Evolutionary conservation across 2,113 vertebrate species (phyloP), one percentile per base, ranked within the genome.

Genomic region (Lates calcarifer): DNA sequence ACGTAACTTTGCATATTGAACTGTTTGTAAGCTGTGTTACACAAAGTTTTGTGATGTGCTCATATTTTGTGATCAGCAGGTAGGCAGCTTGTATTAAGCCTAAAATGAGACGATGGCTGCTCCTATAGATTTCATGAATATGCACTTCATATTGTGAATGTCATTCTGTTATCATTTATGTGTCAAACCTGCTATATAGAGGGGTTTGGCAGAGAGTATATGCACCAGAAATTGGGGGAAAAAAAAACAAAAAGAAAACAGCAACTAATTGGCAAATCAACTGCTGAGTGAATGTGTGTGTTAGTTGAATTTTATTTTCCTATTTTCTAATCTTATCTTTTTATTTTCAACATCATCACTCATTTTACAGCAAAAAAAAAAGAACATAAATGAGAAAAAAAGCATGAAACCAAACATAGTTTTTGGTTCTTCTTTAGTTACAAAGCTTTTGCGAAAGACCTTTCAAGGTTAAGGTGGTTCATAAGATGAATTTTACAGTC

Each of bases 1-100:
- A 79, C 45, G 22, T 58, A 45, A 47, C 18, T 66, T 31, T 66
- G 53, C 41, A 57, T 35, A 35, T 56, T 29, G 28, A 58, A 66
- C 41, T n/a, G 61, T 37, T 29, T 37, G 24, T 28, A 64, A 71
- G 37, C 57, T 55, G 13, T 14, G 11, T 43, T 43, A 37, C 10
- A 9, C 6, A 37, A 37, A 37, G 5, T 6, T 37, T 9, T 37
- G 10, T 37, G 10, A 9, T 37, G 10, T n/a, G n/a, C n/a, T n/a
- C n/a, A n/a, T n/a, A n/a, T 26, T 39, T 18, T 28, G 20, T 29
- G 20, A 2, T 41, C 11, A 13, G 37, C 37, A 45, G 41, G 17
- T 45, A 15, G 41, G 31, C 26, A 28, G 15, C 1, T 37, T 13
- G 24, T n/a, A 13, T 31, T 17, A 26, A 28, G 28, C 18, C 3